phyloP scores from a whole-genome alignment of 2,888 invertebrate species.

The Melikaiella ostensackeni region DNA sequence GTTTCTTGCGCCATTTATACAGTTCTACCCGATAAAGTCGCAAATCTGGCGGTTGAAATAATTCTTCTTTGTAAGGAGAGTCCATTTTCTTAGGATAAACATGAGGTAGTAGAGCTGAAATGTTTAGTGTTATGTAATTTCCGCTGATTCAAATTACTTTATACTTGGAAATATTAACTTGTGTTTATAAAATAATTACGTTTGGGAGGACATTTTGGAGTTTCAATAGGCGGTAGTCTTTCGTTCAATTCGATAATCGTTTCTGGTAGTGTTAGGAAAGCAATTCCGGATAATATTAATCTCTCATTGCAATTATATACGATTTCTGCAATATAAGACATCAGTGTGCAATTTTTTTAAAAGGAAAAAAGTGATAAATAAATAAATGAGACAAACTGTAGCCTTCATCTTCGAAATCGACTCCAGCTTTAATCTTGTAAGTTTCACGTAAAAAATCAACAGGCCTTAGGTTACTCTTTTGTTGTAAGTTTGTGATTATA shows the following conservation, averaged over 20 bases:
- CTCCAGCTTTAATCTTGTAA: constrained; percentile 67
- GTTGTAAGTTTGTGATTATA: constrained; percentile 62
- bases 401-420: constrained; percentile 67
- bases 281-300: constrained; percentile 71
- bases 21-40: constrained; percentile 54
- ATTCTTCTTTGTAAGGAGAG: constrained; percentile 64
- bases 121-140: constrained; percentile 11
- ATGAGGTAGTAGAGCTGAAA: constrained; percentile 59
- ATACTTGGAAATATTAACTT: not conserved
- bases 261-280: constrained; percentile 70
- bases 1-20: constrained; percentile 60
- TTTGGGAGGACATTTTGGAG: constrained; percentile 62
- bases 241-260: constrained; percentile 65
- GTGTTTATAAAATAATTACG: constrained; percentile 58
- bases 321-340: constrained; percentile 60
- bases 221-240: constrained; percentile 61
- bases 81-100: constrained; percentile 44
- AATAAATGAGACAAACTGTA: constrained; percentile 61
- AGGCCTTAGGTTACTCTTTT: constrained; percentile 59
- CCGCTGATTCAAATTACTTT: not conserved
- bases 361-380: not conserved
- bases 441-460: constrained; percentile 68
- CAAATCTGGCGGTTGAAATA: constrained; percentile 59
- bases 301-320: constrained; percentile 69
- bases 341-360: constrained; percentile 13